phyloP scores from a whole-genome alignment of 2,888 invertebrate genomes.

The Netelia melanura region DNA sequence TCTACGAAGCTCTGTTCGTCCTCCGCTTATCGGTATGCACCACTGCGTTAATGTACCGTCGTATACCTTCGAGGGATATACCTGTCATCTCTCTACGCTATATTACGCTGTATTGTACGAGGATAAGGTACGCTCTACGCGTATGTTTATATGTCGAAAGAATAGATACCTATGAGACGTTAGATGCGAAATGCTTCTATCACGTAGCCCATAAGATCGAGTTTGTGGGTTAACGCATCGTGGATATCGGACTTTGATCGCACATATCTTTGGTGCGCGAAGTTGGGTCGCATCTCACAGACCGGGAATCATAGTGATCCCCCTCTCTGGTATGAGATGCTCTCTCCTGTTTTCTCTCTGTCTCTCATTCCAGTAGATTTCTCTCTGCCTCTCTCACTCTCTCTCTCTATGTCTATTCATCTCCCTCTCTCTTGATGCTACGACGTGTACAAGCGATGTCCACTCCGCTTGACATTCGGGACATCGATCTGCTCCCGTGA shows the following conservation, averaged over 20 bases:
- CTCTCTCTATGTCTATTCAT: not conserved
- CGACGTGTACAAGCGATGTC: conserved; percentile 44
- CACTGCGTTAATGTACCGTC: not conserved
- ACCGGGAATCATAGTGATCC: conserved; percentile 33
- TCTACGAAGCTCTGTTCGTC: conserved; percentile 12
- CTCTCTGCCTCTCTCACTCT: not conserved
- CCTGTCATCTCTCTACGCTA: conserved; percentile 5
- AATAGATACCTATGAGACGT: conserved; percentile 7
- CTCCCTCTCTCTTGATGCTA: conserved; percentile 22
- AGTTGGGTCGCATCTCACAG: conserved; percentile 43
- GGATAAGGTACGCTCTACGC: not conserved
- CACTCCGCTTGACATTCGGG: conserved; percentile 73
- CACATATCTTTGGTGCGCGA: conserved; percentile 37
- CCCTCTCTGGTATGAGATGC: conserved; percentile 21
- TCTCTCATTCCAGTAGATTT: too few relatives aligned
- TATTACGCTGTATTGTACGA: conserved; percentile 5
- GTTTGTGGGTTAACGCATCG: conserved; percentile 65
- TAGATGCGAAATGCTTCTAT: conserved; percentile 24
- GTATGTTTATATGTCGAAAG: not conserved
- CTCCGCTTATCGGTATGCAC: conserved; percentile 27
- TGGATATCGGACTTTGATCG: conserved; percentile 50
- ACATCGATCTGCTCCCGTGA: conserved; percentile 74
- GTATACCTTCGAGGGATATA: not conserved
- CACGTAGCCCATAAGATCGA: conserved; percentile 48
- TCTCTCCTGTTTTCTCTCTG: not conserved